Evolutionary conservation across 92 coral and sea anemone genomes (phyloP), one percentile per base, ranked within the genome.

Genomic region (Micromussa lordhowensis): DNA sequence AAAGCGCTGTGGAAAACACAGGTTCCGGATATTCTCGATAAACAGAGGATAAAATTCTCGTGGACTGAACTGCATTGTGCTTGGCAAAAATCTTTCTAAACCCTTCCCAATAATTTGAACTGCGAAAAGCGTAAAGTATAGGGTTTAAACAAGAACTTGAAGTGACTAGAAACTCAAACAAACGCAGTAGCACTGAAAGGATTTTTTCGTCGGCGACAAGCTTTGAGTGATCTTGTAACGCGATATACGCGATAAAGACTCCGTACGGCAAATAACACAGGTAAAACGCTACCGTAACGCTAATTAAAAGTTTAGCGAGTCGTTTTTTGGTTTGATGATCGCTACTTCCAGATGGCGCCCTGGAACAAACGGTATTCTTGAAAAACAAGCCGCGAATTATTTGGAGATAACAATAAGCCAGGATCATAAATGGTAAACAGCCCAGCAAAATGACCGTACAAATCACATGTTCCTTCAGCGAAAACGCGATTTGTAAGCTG

Each of bases 101-200:
- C 34, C 98, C 96, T 75, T 89, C 89, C 58, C 93, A 44, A 53
- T 95, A 95, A 74, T 95, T 95, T 7, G 96, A 93, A 77, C 94
- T 95, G 22, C 94, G 98, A 77, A 95, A 95, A 13, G 94, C 96
- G 85, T 93, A 93, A 48, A 95, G 76, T 68, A 95, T 40, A 16
- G 98, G 98, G 78, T 95, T 95, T 26, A 95, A 64, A 63, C 92
- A 75, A 21, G 96, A 94, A 63, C 94, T 93, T 49, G 87, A 94
- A 29, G 87, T 88, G 21, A 94, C 63, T 22, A 92, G 75, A 48
- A 94, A 86, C 81, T 94, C 97, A 5, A 90, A 86, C 36, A 82
- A 69, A 28, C 91, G 94, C 12, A 94, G 75, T 26, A 93, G 53
- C 36, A 93, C 61, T 17, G 86, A 70, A 24, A 87, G 91, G 1